Base-by-base conservation (phyloP, 2,888 invertebrate genomes). In the Caenorhabditis sp. region DNA sequence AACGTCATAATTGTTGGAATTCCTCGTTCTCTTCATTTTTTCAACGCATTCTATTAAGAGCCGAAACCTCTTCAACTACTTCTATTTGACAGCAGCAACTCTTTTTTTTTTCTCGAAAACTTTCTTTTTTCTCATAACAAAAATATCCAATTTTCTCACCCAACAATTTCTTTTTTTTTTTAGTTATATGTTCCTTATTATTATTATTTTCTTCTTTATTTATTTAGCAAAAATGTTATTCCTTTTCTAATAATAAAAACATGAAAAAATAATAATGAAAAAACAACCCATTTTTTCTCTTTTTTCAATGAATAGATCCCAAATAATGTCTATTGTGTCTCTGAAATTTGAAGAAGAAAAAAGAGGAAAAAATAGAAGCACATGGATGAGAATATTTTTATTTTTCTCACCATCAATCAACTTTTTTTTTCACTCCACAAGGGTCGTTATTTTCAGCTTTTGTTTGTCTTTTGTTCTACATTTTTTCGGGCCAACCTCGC, bases 221-320 rank as follows among this genome's bases (percentile, higher is more conserved):
- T 53, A 24, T 53, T 24, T 24, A 53, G 26, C 10, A 53, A 53
- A 53, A 53, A 53, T 24, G 26, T 24, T 53, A 24, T 21, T 24
- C 26, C 21, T 53, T 10, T 24, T 24, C n/a, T 24, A 24, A 53
- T 24, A 53, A 53, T 19, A 21, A 53, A 53, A 53, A 53, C 53
- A 53, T 24, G 26, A 57, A 57, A 57, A 43, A 43, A 43, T 43
- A 43, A 43, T 43, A 43, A 43, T 43, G 43, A 43, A 43, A 43
- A 43, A 43, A 43, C 43, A 43, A 43, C 43, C 43, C 43, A 43
- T 43, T 43, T 43, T 43, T 43, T 17, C 12, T 43, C 43, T 43
- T 43, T 57, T 36, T 24, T 57, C 24, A 57, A 57, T 57, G 58
- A 57, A 21, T 57, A 57, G 36, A 57, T 27, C 58, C 27, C 19